Evolutionary conservation across 1,140 invertebrate genomes (phyloP).

Genomic region (Wasmannia auropunctata): DNA sequence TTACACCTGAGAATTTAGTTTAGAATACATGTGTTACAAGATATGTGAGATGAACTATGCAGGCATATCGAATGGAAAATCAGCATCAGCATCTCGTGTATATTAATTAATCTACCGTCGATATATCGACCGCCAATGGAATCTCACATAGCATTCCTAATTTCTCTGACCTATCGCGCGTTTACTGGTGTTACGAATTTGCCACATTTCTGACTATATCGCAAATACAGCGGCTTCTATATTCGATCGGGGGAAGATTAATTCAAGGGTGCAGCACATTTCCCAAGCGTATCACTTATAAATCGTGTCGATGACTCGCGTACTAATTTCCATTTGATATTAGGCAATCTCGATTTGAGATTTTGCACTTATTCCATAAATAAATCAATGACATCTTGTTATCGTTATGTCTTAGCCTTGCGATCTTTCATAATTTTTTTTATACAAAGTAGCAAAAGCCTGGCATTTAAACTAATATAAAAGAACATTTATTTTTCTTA

Average conservation of each 20-base stretch:
- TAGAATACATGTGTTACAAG: neutral
- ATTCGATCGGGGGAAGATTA: constrained; percentile 31
- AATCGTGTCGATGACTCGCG: neutral
- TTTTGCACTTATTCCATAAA: constrained; percentile 11
- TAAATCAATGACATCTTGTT: neutral
- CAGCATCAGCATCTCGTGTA: neutral
- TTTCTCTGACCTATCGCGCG: neutral
- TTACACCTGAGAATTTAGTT: neutral
- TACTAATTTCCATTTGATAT: constrained; percentile 44
- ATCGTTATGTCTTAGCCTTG: neutral
- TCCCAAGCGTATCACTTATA: constrained; percentile 52
- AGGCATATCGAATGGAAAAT: neutral
- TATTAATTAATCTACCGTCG: constrained; percentile 54
- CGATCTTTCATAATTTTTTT: neutral
- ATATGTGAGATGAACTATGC: neutral
- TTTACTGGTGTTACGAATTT: constrained; percentile 60
- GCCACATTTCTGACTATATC: constrained; percentile 31
- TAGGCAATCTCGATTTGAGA: neutral
- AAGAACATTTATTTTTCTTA: neutral
- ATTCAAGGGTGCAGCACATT: constrained; percentile 57
- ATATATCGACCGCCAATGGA: constrained; percentile 40
- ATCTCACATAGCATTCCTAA: constrained; percentile 48
- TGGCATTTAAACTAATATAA: neutral
- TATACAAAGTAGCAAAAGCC: neutral
- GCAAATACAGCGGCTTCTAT: neutral